These are phyloP conservation scores for Benthosema pterotum DNA, from an alignment of 2,797 vertebrate species.

Conservation along the genomic window DNA sequence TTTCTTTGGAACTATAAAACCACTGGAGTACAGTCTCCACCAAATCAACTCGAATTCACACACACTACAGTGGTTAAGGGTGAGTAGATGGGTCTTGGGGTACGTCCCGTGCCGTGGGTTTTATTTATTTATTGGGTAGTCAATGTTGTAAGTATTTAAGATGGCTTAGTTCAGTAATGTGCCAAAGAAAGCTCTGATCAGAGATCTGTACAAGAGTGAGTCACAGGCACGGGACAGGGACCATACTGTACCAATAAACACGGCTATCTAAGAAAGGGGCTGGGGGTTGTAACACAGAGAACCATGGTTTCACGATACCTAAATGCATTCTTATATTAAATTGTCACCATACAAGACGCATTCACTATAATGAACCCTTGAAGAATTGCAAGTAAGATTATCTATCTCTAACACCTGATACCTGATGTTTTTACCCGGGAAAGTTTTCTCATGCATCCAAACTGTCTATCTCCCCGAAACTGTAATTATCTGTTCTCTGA, in stretches of 20 bases:
- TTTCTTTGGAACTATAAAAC: conserved; percentile 25
- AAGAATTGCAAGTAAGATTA: no score
- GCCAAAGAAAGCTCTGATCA: conserved; percentile 45
- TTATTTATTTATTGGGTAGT: conserved; percentile 26
- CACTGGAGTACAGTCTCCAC: conserved; percentile 4
- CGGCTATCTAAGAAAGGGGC: conserved; percentile 25
- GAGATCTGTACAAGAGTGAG: conserved; percentile 60
- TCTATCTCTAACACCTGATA: no score
- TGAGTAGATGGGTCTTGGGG: conserved; percentile 27
- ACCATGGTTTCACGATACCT: conserved; percentile 15
- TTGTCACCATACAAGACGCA: background rate
- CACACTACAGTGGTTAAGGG: conserved; percentile 24
- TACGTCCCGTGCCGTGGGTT: conserved; percentile 34
- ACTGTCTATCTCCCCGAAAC: background rate
- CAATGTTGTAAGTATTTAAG: conserved; percentile 52
- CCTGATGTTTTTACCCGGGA: no score
- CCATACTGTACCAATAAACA: conserved; percentile 48
- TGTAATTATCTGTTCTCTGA: background rate
- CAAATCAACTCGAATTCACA: conserved; percentile 11
- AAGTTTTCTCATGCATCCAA: background rate
- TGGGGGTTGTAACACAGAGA: conserved; percentile 34
- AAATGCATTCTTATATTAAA: background rate
- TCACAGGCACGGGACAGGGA: conserved; percentile 53
- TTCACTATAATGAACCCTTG: no score
- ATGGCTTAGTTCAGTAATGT: conserved; percentile 50